phyloP scores from a whole-genome alignment of 2,888 invertebrate species.

The Geophilus truncorum region DNA sequence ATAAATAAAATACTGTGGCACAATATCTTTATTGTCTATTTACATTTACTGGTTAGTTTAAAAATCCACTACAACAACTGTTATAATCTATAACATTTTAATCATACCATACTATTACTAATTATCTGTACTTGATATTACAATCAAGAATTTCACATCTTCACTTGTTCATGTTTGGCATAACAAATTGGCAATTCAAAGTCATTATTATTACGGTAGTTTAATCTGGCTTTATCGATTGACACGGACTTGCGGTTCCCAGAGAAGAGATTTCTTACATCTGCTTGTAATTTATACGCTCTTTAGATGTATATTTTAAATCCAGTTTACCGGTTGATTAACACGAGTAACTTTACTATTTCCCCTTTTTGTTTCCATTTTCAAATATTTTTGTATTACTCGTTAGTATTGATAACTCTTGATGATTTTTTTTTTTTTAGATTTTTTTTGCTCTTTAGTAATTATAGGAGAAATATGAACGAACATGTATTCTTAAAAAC shows the following conservation, averaged over 20 bases:
- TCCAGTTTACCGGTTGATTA: neutral
- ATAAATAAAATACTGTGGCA: neutral
- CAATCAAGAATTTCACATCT: neutral
- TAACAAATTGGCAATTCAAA: neutral
- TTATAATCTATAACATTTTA: neutral
- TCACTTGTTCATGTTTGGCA: neutral
- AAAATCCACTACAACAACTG: neutral
- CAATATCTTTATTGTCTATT: neutral
- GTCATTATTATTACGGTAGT: neutral
- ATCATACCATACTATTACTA: too few species aligned
- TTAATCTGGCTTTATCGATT: neutral
- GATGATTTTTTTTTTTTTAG: neutral
- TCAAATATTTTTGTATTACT: neutral
- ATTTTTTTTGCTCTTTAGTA: too few species aligned
- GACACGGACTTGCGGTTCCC: neutral
- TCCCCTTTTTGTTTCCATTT: too few species aligned
- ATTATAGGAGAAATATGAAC: neutral
- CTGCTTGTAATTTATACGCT: conserved; percentile 1
- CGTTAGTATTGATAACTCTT: neutral
- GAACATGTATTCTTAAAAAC: neutral
- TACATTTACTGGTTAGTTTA: neutral
- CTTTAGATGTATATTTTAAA: neutral
- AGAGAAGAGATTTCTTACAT: neutral
- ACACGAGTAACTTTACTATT: neutral
- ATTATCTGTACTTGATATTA: neutral